These are phyloP conservation scores for Pogona vitticeps DNA, from an alignment of 2,113 vertebrate genomes.

Conservation along the genomic window DNA sequence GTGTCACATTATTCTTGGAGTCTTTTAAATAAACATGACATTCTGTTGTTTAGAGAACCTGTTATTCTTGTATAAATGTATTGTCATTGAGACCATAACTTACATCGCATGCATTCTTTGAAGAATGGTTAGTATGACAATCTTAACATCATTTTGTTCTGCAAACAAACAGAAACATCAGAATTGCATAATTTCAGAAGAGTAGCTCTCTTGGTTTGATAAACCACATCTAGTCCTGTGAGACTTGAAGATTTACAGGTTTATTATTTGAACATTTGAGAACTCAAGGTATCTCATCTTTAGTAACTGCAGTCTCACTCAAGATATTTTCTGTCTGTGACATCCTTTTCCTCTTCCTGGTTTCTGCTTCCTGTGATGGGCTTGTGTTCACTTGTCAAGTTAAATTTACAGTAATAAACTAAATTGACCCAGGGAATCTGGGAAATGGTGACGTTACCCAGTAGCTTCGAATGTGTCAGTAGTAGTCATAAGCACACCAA, in stretches of 20 bases:
- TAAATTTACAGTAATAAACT: conserved; percentile 32
- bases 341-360: background rate
- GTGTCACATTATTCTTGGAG: background rate
- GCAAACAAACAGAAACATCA: background rate
- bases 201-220: background rate
- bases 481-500: background rate
- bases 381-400: conserved; percentile 28
- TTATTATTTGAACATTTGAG: background rate
- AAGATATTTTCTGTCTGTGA: background rate
- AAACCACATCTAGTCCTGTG: background rate
- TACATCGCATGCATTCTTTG: background rate
- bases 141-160: background rate
- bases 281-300: background rate
- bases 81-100: background rate
- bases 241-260: background rate
- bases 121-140: background rate
- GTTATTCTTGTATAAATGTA: background rate
- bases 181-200: background rate
- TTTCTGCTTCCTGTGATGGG: conserved; percentile 31
- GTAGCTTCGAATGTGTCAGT: conserved; percentile 31
- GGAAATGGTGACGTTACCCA: conserved; percentile 47
- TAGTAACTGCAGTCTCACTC: background rate
- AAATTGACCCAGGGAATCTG: conserved; percentile 53
- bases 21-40: background rate
- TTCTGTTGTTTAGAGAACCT: background rate